Conservation (phyloP, 2,113 vertebrate genomes). For the Sebastes schlegelii region DNA sequence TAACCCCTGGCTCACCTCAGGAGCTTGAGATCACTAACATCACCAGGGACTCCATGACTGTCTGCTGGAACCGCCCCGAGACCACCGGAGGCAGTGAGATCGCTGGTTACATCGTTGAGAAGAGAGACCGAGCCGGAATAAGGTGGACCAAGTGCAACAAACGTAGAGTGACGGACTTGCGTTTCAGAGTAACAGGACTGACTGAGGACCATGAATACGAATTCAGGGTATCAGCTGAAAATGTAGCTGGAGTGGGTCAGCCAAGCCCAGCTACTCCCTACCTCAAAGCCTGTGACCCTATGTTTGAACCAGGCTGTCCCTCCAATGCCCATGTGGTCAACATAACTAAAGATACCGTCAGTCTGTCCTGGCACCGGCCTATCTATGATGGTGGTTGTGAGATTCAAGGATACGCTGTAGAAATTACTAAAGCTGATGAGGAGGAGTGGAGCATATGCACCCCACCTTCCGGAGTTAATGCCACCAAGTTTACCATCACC, state of each 20-base stretch:
- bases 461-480: conserved; percentile 89
- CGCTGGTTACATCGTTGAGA: conserved; percentile 94
- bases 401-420: conserved; percentile 94
- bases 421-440: conserved; percentile 96
- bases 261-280: conserved; percentile 90
- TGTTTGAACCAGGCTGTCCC: conserved; percentile 95
- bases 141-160: conserved; percentile 99
- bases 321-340: conserved; percentile 90
- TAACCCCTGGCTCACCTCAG: conserved; percentile 91
- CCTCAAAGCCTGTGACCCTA: conserved; percentile 94
- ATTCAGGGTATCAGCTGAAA: conserved; percentile 97
- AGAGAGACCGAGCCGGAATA: conserved; percentile 95
- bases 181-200: conserved; percentile 94
- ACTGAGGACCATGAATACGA: conserved; percentile 98
- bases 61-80: conserved; percentile 95
- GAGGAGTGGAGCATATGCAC: conserved; percentile 96
- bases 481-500: conserved; percentile 91
- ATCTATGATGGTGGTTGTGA: conserved; percentile 98
- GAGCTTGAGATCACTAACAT: conserved; percentile 94
- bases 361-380: conserved; percentile 92
- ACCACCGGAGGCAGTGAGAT: conserved; percentile 96
- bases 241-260: conserved; percentile 93
- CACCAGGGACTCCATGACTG: conserved; percentile 96
- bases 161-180: conserved; percentile 94
- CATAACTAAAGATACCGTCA: conserved; percentile 90